Base-by-base conservation (phyloP, 2,797 vertebrate genomes). In the Pseudochirops cupreus region DNA sequence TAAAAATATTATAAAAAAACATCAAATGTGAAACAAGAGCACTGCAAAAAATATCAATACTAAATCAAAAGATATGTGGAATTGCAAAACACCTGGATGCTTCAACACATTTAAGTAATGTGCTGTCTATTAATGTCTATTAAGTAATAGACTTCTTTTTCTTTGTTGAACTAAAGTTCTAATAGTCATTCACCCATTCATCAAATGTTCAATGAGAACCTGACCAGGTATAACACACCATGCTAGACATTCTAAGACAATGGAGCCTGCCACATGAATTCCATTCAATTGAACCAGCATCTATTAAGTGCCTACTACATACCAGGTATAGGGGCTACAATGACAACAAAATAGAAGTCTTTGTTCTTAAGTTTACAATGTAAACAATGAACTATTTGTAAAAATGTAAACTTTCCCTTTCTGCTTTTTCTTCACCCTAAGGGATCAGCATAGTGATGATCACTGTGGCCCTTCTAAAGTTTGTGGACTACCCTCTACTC, bases 81-180 rank as follows among this genome's bases (percentile, higher is more conserved):
- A 97, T 97, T 96, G 95, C 96, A 98, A 97, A 95, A 89, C 94
- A 82, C 54, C 82, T 92, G 90, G 96, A 95, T 26, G 91, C 28
- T 56, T 62, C 92, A 94, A 91, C 16, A 46, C 67, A 24, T 82
- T 24, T 24, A 82, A 82, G 67, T n/a, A n/a, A 6, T 46, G 1
- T 46, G 46, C 46, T 46, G 46, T 46, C 46, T 46, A 46, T 46
- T 46, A 46, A 46, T 46, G 46, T 46, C 46, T 46, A 46, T 46
- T 46, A 82, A 46, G 46, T 39, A 82, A 82, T 46, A 82, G 39
- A 87, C 18, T 74, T 39, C 21, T 46, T 50, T 26, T 87, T 9
- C 39, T 87, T 21, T 50, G 18, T 87, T 24, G 74, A 87, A 9
- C 21, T 50, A 50, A 74, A 39, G n/a, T 74, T 67, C 62, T 6